Conservation (phyloP, 1,140 invertebrate genomes). For the Theocolax elegans region DNA sequence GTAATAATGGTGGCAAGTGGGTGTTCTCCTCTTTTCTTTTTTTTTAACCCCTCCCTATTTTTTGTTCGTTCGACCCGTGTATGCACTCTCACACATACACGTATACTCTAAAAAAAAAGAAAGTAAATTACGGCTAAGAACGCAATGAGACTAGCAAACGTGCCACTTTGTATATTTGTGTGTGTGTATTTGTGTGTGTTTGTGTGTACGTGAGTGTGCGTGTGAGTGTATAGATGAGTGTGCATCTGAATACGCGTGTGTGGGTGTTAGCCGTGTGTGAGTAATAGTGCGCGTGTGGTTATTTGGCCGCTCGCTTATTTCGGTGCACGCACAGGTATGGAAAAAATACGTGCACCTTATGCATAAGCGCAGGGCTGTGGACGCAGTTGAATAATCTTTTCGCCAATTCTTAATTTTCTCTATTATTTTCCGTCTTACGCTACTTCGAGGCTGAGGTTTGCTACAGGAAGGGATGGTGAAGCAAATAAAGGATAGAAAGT, state of each 20-base stretch:
- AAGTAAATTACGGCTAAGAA: constrained; percentile 19
- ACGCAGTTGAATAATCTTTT: neutral
- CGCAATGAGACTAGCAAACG: neutral
- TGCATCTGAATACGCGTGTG: neutral
- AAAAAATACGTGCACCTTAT: constrained; percentile 28
- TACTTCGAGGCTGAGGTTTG: too few relatives aligned
- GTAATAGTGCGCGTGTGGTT: constrained; percentile 3
- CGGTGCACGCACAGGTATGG: constrained; percentile 27
- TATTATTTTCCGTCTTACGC: neutral
- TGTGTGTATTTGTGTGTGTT: too few relatives aligned
- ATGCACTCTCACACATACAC: neutral
- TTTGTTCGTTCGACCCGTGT: neutral
- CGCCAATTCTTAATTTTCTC: neutral
- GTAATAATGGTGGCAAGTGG: constrained; percentile 9
- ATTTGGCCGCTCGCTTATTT: constrained; percentile 32
- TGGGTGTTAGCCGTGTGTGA: too few relatives aligned
- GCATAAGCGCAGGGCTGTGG: constrained; percentile 20
- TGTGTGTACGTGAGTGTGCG: too few relatives aligned
- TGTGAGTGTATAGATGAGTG: neutral
- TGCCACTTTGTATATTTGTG: constrained; percentile 5
- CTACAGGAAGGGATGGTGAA: too few relatives aligned
- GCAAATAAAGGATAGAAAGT: too few relatives aligned
- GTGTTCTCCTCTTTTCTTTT: constrained; percentile 1
- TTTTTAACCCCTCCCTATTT: neutral
- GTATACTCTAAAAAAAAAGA: constrained; percentile 10